Base-by-base conservation (phyloP, 1,140 invertebrate species). In the Papilio xuthus region DNA sequence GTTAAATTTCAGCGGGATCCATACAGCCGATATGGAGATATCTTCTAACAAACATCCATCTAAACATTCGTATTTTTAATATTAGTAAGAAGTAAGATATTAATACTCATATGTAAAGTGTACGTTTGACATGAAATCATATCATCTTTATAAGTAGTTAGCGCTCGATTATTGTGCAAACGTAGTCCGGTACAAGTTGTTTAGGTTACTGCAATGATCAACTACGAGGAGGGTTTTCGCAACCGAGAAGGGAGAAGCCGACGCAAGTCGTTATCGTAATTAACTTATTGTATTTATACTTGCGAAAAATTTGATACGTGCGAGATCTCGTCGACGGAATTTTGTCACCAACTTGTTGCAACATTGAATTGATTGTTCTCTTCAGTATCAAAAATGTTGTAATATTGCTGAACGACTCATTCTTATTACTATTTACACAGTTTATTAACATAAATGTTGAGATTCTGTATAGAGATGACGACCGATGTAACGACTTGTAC, bases 211-310 rank as follows among this genome's bases (percentile, higher is more conserved):
- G 74, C 74, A 76, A 76, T 53, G 74, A 37, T 60, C 53, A 76
- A 23, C 74, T 76, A 18, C 73, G 74, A 32, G n/a, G 53, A 76
- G 74, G 53, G 32, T 56, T 76, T 76, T 53, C 74, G 74, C 74
- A 76, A 76, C 32, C 74, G 74, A 60, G 74, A 60, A 76, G 74
- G 50, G 74, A 76, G 74, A 76, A 76, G 74, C 74, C 53, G 74
- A 20, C 32, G 15, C 18, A 76, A 76, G 53, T 76, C 32, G 23
- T 76, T 76, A 76, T 37, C 32, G 74, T 76, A 76, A 76, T 76
- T 76, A 76, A 76, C 74, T 76, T 76, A 76, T 76, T 63, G 28
- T 63, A 76, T 75, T 75, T 75, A 26, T 12, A 75, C 15, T 53
- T 53, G 26, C 47, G 72, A 42, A 72, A 26, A 73, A 47, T n/a